phyloP scores from a whole-genome alignment of 2,113 vertebrate genomes.

The Lethenteron camtschaticum region DNA sequence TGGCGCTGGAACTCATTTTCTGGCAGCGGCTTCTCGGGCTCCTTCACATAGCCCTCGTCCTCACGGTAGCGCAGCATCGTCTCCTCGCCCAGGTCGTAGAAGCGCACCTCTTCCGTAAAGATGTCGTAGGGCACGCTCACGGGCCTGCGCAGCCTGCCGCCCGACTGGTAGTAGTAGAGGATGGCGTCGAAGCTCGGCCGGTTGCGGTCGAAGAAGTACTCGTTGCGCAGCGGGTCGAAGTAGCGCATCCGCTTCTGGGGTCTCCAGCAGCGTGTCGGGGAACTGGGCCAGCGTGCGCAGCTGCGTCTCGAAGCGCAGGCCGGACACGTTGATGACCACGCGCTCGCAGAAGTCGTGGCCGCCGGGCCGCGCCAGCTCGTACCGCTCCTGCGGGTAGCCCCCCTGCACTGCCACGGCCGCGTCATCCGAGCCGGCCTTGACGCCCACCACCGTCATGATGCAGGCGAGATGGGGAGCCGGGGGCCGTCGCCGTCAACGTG shows the following conservation, averaged over 20 bases:
- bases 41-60: slow-evolving; percentile 94
- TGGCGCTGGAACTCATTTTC: slow-evolving; percentile 96
- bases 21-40: slow-evolving; percentile 70
- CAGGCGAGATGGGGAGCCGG: no score
- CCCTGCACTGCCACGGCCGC: not conserved
- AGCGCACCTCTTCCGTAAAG: slow-evolving; percentile 92
- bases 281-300: slow-evolving; percentile 90
- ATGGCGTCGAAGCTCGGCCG: slow-evolving; percentile 96
- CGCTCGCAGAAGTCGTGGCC: slow-evolving; percentile 82
- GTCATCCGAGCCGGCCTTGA: not conserved
- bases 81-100: slow-evolving; percentile 91
- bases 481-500: no score
- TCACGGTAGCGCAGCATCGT: slow-evolving; percentile 94
- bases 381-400: not conserved
- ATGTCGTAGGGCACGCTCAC: slow-evolving; percentile 92
- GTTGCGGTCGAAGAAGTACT: slow-evolving; percentile 94
- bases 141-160: slow-evolving; percentile 60
- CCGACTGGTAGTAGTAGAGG: slow-evolving; percentile 89
- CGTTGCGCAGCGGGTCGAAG: slow-evolving; percentile 83
- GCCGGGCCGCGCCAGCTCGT: not conserved
- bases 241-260: slow-evolving; percentile 93
- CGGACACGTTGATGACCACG: slow-evolving; percentile 93
- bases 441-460: slow-evolving; percentile 3
- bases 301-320: slow-evolving; percentile 86
- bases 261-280: slow-evolving; percentile 76